Evolutionary conservation across 2,113 vertebrate species (phyloP).

Genomic region (Sterna hirundo): DNA sequence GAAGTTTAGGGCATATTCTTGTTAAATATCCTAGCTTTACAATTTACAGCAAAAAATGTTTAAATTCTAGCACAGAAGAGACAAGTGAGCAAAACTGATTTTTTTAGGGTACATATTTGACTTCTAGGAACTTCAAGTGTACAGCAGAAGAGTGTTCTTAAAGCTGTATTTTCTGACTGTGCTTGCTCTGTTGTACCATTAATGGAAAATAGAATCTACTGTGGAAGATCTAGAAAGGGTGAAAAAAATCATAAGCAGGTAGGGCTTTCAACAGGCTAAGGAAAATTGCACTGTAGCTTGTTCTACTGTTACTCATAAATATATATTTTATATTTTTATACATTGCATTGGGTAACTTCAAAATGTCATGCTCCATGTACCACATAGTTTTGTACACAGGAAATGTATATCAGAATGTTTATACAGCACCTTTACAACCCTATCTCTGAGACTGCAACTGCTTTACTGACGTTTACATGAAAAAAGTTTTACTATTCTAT

Average conservation of each 20-base stretch:
- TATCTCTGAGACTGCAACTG: not conserved
- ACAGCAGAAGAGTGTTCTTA: not conserved
- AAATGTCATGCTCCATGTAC: not conserved
- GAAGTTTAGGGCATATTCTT: not conserved
- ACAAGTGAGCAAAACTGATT: not conserved
- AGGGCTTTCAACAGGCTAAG: not conserved
- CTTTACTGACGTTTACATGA: slow-evolving; percentile 17
- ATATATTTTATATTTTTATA: slow-evolving; percentile 32
- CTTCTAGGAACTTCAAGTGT: not conserved
- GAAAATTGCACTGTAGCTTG: slow-evolving; percentile 44
- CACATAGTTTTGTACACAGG: not conserved
- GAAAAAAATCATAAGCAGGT: not conserved
- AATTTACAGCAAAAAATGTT: not conserved
- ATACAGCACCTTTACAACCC: not conserved
- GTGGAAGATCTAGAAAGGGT: not conserved
- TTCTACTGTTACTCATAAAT: slow-evolving; percentile 31
- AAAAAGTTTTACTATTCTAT: not conserved
- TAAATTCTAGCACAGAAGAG: not conserved
- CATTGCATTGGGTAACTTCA: not conserved
- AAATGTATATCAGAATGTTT: not conserved
- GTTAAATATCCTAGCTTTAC: not conserved
- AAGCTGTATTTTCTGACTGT: not conserved
- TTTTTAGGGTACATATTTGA: not conserved
- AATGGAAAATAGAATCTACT: not conserved
- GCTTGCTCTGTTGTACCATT: not conserved